Base-by-base conservation (phyloP, 2,797 vertebrate genomes). In the Aldrovandia affinis region DNA sequence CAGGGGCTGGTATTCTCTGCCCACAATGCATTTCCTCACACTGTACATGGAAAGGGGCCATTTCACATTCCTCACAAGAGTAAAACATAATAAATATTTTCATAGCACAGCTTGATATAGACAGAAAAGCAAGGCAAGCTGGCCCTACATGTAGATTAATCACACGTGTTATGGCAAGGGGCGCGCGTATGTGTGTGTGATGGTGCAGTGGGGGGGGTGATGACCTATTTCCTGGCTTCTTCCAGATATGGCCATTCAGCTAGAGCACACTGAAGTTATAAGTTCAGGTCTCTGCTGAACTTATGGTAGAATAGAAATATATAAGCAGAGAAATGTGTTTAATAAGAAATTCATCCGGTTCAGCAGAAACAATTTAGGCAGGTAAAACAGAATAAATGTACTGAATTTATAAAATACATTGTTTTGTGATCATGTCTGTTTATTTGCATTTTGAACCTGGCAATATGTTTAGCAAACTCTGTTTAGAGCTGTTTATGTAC, bases 81-180 rank as follows among this genome's bases (percentile, higher is more conserved):
- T 47, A 47, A 77, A 77, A 77, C 73, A 47, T 77, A 42, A 73
- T 73, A 77, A 77, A 77, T 77, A 77, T 47, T 77, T 73, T 73
- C 36, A 73, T 42, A 39, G 36, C 68, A 73, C 68, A 73, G 68
- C 33, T 25, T 77, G 73, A 77, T 77, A 47, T 77, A 47, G 25
- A 77, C 73, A 77, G 42, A 77, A n/a, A 77, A 8, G 73, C 20
- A 73, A 73, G 42, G 42, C 42, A 47, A 44, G 22, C 73, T 77
- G 73, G 47, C 73, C 73, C 42, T 44, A 47, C 50, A 12, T 12
- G 10, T 25, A 47, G 39, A 77, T 44, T 47, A 44, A 77, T 77
- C 73, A 77, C 42, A 77, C 25, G 44, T 47, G 42, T 47, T 77
- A 77, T 77, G 73, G 10, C 73, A 77, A 77, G 42, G 25, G 73